Percentiles rank a stretch among this genome's conserved stretches.
These are phyloP conservation scores for Melospiza georgiana DNA, from an alignment of 2,113 vertebrate genomes.

Conservation along the genomic window DNA sequence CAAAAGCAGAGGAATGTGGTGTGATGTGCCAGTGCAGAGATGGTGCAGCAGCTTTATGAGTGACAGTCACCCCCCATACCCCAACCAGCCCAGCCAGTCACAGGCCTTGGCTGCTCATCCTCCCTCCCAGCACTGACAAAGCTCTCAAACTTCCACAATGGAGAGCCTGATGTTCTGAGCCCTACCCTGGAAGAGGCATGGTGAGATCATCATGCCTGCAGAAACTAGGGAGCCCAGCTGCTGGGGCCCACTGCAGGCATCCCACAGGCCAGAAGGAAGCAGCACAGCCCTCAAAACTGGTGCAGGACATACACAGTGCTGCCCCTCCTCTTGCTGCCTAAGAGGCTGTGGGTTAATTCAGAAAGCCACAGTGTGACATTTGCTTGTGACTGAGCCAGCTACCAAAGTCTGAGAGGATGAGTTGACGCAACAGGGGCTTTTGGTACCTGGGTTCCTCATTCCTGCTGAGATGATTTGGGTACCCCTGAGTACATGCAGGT, in stretches of 20 bases:
- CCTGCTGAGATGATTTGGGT: not conserved
- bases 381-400: not conserved
- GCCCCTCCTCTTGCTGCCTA: not conserved
- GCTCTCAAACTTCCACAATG: not conserved
- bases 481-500: not conserved
- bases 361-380: not conserved
- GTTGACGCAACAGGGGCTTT: not conserved
- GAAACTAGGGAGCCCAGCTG: not conserved
- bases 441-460: not conserved
- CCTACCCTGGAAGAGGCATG: not conserved
- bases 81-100: not conserved
- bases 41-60: not conserved
- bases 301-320: not conserved
- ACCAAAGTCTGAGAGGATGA: not conserved
- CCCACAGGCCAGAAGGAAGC: fast-evolving
- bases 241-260: not conserved
- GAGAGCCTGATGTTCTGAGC: not conserved
- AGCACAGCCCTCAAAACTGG: not conserved
- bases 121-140: not conserved
- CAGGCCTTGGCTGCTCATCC: not conserved
- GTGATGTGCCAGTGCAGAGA: not conserved
- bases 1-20: not conserved
- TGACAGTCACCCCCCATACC: not conserved
- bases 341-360: not conserved
- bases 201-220: not conserved